Evolutionary conservation across 2,113 vertebrate species (phyloP), one percentile per base, ranked within the genome.

Genomic region (Alethe diademata): DNA sequence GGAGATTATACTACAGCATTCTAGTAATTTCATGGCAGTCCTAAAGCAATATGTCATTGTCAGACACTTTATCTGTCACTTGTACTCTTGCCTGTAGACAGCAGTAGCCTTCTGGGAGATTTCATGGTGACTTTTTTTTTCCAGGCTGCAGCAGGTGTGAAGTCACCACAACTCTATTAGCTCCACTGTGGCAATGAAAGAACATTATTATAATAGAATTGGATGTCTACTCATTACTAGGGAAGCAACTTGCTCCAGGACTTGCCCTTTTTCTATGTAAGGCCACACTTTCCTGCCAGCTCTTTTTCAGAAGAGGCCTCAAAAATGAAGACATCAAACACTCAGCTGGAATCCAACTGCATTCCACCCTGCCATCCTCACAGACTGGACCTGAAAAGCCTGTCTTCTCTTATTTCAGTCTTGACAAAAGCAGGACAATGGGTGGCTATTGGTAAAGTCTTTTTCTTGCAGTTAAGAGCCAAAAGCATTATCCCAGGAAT

Each of bases 341-440:
- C 97, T 96, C 97, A 94, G 96, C 92, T 97, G 96, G 96, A 97
- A 97, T 98, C 96, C 95, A 95, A 87, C 96, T 94, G 94, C 96
- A 97, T 98, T 98, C 97, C 96, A 96, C 93, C 91, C 91, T 72
- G 96, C 92, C 93, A 94, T 96, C 96, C 93, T 97, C 95, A 96
- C 91, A 96, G 88, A 93, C 94, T 40, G 56, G 94, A 96, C 92
- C 93, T 97, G 97, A 98, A 98, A 98, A 98, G 97, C 94, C 88
- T 61, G 80, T 95, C 96, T 97, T 91, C 95, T 97, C 97, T 97
- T 94, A 97, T 98, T 98, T 98, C 94, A 83, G 78, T 88, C 92
- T 89, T 97, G 95, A 99, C 98, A 99, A 99, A 98, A 97, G 94
- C 62, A 50, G 92, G 96, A 99, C 98, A 99, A 99, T 98, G 95